Conservation (phyloP, 30 jellyfish, hydroid and myxozoan genomes). For the Catostylus mosaicus region DNA sequence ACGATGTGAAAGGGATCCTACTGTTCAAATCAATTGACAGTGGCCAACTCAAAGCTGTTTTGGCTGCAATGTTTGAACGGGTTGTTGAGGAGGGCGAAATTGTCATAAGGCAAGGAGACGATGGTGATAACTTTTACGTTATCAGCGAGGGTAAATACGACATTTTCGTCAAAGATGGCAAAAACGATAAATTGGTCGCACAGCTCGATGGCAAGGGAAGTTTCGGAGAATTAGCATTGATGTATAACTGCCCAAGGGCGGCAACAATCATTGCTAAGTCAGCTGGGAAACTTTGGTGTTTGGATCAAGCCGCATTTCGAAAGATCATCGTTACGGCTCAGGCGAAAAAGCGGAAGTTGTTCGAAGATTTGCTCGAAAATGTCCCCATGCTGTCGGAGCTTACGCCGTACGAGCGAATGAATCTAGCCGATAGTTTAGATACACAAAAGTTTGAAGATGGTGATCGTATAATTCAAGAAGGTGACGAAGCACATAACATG, state of each 20-base stretch:
- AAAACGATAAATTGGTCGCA: conserved; percentile 76
- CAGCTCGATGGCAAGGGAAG: conserved; percentile 90
- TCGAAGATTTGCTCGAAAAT: conserved; percentile 84
- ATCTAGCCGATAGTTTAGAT: conserved; percentile 91
- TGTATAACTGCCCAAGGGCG: conserved; percentile 95
- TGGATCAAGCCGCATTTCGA: conserved; percentile 93
- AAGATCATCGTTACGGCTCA: conserved; percentile 88
- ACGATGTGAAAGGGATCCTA: conserved; percentile 87
- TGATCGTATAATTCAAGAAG: conserved; percentile 76
- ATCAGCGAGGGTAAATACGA: conserved; percentile 90
- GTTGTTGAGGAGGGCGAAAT: conserved; percentile 80
- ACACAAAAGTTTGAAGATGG: conserved; percentile 66
- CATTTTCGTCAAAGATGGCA: conserved; percentile 75
- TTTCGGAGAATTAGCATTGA: conserved; percentile 93
- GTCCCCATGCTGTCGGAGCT: conserved; percentile 90
- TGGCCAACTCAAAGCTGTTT: conserved; percentile 71
- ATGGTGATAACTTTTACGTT: conserved; percentile 96
- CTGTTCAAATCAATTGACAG: conserved; percentile 85
- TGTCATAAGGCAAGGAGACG: conserved; percentile 95
- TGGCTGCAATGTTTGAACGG: conserved; percentile 94
- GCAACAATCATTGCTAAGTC: conserved; percentile 95
- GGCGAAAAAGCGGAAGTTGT: conserved; percentile 80
- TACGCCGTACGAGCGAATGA: conserved; percentile 91
- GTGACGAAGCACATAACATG: conserved; percentile 88
- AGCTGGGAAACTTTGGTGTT: conserved; percentile 91